These are phyloP conservation scores for Ceratotherium simum DNA, from an alignment of 2,113 vertebrate species.

Conservation along the genomic window DNA sequence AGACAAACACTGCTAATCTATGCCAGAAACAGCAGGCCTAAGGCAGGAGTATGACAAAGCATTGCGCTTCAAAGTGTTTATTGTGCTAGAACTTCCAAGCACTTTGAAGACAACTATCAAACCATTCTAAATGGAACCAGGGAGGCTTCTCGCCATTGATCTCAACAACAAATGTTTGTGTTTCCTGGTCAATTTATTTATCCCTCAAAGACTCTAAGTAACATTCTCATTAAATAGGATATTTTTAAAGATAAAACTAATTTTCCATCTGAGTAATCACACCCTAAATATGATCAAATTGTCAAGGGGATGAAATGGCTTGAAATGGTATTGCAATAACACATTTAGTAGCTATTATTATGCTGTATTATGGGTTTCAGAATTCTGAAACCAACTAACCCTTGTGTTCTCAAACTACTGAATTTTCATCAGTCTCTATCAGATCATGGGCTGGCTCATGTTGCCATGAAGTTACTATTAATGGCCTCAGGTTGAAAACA, in stretches of 20 bases:
- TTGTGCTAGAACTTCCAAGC: conserved; percentile 57
- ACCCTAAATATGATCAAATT: not conserved
- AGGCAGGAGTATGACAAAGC: conserved; percentile 76
- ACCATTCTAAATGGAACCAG: conserved; percentile 74
- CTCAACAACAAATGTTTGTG: conserved; percentile 75
- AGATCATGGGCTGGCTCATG: not conserved
- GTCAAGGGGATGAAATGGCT: not conserved
- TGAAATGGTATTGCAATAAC: not conserved
- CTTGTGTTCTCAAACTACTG: not conserved
- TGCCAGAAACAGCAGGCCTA: conserved; percentile 79
- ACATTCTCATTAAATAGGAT: conserved; percentile 21
- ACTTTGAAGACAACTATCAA: conserved; percentile 78
- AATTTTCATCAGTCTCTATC: not conserved
- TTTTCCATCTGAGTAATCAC: conserved; percentile 45
- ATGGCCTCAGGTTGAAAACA: not conserved
- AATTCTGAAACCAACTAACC: not conserved
- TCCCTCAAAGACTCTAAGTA: conserved; percentile 62
- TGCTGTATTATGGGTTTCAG: not conserved
- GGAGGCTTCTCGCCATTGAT: conserved; percentile 55
- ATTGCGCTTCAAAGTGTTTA: conserved; percentile 78
- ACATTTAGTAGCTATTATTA: not conserved
- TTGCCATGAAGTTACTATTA: not conserved
- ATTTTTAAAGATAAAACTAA: conserved; percentile 71
- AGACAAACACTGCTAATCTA: conserved; percentile 70
- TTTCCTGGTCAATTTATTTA: conserved; percentile 66